These are phyloP conservation scores for Patella depressa DNA, from an alignment of 2,888 invertebrate genomes.

Conservation along the genomic window DNA sequence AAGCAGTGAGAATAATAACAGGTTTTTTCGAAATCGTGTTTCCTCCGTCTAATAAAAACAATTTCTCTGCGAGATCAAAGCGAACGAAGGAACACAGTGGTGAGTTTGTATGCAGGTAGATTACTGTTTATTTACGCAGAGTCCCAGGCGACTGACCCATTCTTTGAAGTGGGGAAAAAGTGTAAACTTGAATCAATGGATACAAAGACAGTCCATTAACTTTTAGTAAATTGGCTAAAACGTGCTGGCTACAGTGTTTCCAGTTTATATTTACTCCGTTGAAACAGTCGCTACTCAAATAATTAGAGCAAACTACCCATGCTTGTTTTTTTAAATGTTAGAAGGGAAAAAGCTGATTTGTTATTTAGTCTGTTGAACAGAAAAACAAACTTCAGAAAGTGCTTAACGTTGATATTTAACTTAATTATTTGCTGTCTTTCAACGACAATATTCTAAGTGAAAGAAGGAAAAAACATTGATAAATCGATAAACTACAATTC, in stretches of 20 bases:
- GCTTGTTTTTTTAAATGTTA: background rate
- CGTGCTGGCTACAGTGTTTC: background rate
- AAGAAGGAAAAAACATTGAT: too few relatives aligned
- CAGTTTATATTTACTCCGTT: background rate
- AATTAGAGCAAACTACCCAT: background rate
- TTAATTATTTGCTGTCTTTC: background rate
- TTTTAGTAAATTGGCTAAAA: constrained; percentile 9
- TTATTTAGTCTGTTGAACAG: background rate
- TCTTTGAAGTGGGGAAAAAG: constrained; percentile 3
- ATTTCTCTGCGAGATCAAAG: background rate
- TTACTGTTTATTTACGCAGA: background rate
- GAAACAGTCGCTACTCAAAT: too few relatives aligned
- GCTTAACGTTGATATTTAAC: background rate
- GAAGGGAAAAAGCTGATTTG: background rate
- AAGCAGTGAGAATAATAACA: background rate
- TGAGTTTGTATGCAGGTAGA: background rate
- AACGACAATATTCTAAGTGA: background rate
- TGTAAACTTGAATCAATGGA: background rate
- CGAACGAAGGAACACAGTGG: background rate
- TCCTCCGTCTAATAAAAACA: background rate
- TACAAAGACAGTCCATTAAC: constrained; percentile 10
- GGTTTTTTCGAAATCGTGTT: background rate
- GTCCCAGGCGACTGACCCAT: constrained; percentile 2
- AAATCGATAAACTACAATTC: too few relatives aligned
- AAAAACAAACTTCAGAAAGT: background rate